These are phyloP conservation scores for Musca vetustissima DNA, from an alignment of 1,140 invertebrate genomes.

Conservation along the genomic window DNA sequence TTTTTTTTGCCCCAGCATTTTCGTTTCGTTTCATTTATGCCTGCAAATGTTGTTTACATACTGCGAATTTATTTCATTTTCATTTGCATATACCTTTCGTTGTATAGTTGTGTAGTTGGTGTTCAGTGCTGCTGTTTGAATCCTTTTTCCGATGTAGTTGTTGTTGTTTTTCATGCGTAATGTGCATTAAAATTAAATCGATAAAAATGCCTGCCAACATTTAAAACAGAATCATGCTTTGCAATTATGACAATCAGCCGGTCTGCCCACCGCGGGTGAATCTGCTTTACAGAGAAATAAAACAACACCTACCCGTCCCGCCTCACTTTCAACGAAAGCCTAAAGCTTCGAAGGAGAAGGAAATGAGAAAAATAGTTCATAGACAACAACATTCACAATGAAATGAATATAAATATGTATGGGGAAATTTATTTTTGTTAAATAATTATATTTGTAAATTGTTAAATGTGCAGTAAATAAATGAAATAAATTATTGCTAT, in stretches of 20 bases:
- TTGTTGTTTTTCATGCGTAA: slow-evolving; percentile 21
- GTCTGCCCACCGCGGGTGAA: too few relatives aligned
- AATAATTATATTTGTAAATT: too few relatives aligned
- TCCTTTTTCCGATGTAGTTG: background rate
- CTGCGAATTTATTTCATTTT: background rate
- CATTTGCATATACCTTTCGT: background rate
- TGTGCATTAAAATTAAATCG: slow-evolving; percentile 23
- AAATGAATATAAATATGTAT: too few relatives aligned
- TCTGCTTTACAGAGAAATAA: background rate
- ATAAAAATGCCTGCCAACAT: slow-evolving; percentile 20
- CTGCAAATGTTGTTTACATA: too few relatives aligned
- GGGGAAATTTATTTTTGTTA: too few relatives aligned
- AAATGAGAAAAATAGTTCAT: background rate
- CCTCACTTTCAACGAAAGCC: too few relatives aligned
- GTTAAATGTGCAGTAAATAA: too few relatives aligned
- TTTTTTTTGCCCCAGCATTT: slow-evolving; percentile 2
- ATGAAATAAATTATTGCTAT: too few relatives aligned
- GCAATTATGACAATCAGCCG: background rate
- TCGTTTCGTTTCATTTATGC: too few relatives aligned
- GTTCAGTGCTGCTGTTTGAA: slow-evolving; percentile 1
- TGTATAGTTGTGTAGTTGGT: background rate
- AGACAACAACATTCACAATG: background rate
- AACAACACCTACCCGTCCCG: too few relatives aligned
- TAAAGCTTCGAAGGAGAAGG: background rate
- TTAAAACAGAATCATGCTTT: slow-evolving; percentile 21